These are phyloP conservation scores for Chelonus insularis DNA, from an alignment of 1,140 invertebrate genomes.

Conservation along the genomic window DNA sequence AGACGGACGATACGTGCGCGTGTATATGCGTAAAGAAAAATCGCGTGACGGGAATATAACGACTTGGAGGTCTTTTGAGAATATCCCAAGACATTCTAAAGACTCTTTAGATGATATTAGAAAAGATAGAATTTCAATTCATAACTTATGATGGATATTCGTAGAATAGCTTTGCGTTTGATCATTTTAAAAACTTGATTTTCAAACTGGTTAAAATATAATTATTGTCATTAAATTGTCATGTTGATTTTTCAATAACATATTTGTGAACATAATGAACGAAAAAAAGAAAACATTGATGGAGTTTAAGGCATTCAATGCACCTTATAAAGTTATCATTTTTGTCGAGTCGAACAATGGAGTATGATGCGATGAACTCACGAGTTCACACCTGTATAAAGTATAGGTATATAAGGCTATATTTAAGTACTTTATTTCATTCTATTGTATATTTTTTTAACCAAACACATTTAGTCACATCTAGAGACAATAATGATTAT, in stretches of 20 bases:
- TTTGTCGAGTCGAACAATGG: neutral
- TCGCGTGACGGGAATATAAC: slow-evolving; percentile 26
- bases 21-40: slow-evolving; percentile 17
- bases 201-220: neutral
- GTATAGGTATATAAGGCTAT: neutral
- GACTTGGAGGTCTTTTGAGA: neutral
- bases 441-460: neutral
- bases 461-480: too few relatives aligned
- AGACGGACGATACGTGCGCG: slow-evolving; percentile 7
- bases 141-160: too few relatives aligned
- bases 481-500: too few relatives aligned
- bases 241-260: neutral
- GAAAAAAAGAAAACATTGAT: neutral
- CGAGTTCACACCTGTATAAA: slow-evolving; percentile 7
- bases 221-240: neutral
- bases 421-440: neutral
- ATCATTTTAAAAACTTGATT: too few relatives aligned
- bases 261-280: neutral
- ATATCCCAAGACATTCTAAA: neutral
- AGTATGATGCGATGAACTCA: slow-evolving; percentile 6
- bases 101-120: too few relatives aligned
- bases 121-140: too few relatives aligned
- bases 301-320: slow-evolving; percentile 4
- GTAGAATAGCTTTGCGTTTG: too few relatives aligned
- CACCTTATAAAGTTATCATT: slow-evolving; percentile 9